A percentile compares a stretch with the other conserved stretches of the same genome.
Conservation (phyloP, 1,140 invertebrate genomes). For the Aethina tumida region DNA sequence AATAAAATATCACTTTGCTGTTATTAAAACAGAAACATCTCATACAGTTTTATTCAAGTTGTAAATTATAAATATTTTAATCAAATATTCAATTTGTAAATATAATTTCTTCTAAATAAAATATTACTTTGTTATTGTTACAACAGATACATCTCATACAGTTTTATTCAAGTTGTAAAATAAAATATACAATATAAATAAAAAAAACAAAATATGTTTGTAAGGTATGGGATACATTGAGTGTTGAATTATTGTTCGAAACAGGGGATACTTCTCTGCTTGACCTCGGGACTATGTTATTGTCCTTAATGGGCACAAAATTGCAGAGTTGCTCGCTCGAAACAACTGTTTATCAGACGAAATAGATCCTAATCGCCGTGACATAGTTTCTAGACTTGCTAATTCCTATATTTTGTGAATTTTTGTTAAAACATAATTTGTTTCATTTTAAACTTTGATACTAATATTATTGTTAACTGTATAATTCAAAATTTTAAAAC, state of each 20-base stretch:
- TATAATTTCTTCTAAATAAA: neutral
- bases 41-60: too few relatives aligned
- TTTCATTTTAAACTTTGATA: slow-evolving; percentile 1
- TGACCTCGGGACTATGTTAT: slow-evolving; percentile 9
- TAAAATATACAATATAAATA: neutral
- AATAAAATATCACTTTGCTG: too few relatives aligned
- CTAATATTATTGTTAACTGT: neutral
- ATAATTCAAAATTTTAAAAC: neutral
- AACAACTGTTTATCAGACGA: slow-evolving; percentile 7
- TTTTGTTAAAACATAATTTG: neutral
- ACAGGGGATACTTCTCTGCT: neutral
- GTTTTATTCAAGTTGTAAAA: neutral
- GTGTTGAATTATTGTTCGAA: slow-evolving; percentile 1
- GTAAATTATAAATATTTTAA: too few relatives aligned
- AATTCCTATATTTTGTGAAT: too few relatives aligned
- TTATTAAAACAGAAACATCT: too few relatives aligned
- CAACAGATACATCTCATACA: too few relatives aligned
- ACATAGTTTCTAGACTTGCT: too few relatives aligned
- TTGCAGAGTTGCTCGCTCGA: slow-evolving; percentile 6
- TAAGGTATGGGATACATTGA: neutral
- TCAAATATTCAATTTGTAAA: too few relatives aligned
- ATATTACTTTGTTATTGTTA: neutral
- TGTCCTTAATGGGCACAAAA: slow-evolving; percentile 10
- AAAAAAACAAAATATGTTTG: neutral
- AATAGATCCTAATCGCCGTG: slow-evolving; percentile 4